Percentiles rank a stretch among this genome's conserved stretches.
These are phyloP conservation scores for Clarias magur DNA, from an alignment of 2,113 vertebrate species.

Conservation along the genomic window DNA sequence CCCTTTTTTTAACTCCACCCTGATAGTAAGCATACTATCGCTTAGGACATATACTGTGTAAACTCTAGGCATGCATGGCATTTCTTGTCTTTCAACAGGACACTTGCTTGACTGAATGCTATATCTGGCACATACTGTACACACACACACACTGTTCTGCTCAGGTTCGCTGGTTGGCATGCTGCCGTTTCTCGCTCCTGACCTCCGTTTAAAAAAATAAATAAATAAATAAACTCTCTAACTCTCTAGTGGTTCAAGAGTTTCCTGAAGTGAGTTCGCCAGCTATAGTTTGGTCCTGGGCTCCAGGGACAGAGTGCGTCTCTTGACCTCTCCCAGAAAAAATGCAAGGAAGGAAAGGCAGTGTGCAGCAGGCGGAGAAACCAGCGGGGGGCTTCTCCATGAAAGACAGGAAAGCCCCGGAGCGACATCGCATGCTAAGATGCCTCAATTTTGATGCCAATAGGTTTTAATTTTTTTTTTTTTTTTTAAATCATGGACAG, in stretches of 20 bases:
- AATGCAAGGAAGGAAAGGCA: constrained; percentile 23
- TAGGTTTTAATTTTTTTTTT: neutral
- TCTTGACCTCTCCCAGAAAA: neutral
- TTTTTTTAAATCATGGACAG: neutral
- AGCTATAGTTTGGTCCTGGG: constrained; percentile 50
- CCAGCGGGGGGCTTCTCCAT: constrained; percentile 2
- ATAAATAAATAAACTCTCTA: neutral
- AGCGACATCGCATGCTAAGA: constrained; percentile 21
- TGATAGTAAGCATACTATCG: neutral
- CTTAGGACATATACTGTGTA: neutral
- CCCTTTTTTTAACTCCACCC: neutral
- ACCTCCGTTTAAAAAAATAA: neutral
- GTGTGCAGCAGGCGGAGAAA: neutral
- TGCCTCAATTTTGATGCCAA: constrained; percentile 9
- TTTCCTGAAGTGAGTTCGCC: constrained; percentile 57
- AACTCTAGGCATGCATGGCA: neutral
- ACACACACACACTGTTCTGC: neutral
- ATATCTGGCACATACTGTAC: neutral
- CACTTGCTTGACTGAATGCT: neutral
- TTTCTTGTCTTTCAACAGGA: neutral
- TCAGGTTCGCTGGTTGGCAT: neutral
- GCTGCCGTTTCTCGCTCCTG: neutral
- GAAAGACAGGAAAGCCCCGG: constrained; percentile 36
- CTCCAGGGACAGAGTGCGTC: neutral
- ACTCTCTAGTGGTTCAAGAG: constrained; percentile 5